Base-by-base conservation (phyloP, 2,888 invertebrate species). In the Deroplatys truncata region DNA sequence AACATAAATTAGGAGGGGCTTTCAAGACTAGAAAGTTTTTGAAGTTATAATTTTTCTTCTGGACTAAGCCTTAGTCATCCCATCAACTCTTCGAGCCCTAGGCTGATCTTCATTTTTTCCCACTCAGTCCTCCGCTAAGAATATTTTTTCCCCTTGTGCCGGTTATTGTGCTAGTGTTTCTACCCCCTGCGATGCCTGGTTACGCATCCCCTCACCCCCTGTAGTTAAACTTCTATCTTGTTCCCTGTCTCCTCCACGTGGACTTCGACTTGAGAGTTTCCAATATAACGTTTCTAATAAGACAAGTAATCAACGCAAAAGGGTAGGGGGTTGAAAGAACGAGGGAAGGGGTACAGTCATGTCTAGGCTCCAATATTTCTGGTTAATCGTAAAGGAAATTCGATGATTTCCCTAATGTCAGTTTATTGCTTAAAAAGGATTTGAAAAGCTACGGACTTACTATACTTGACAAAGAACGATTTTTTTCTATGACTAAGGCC, bases 251-350 rank as follows among this genome's bases (percentile, higher is more conserved):
- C 84, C 31, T 31, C 84, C 31, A 29, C 28, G 31, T 84, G 25
- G 29, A 31, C 84, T 84, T 84, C 28, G 84, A 84, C 16, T 84
- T 84, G 84, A 84, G 84, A 84, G 84, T 84, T 84, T 84, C 84
- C 84, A 84, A 84, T 72, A 72, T 84, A 84, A 84, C 84, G 85
- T 85, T 85, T 85, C 85, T 49, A 85, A 85, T 85, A 85, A 85
- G 85, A 85, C 85, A 43, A 85, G 85, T 85, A 85, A 85, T 85
- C 85, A 85, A 49, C 84, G 84, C 84, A 25, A 43, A 43, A 72
- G 56, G 56, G 56, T 20, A 25, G 56, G 56, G 25, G 25, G 25
- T 16, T 72, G 56, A 72, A 25, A 72, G 56, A 72, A 72, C 56
- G 56, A 72, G 35, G 31, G 31, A 35, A 29, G 35, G n/a, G 43